Base-by-base conservation (phyloP, 1,140 invertebrate species). In the Lepeophtheirus salmonis region DNA sequence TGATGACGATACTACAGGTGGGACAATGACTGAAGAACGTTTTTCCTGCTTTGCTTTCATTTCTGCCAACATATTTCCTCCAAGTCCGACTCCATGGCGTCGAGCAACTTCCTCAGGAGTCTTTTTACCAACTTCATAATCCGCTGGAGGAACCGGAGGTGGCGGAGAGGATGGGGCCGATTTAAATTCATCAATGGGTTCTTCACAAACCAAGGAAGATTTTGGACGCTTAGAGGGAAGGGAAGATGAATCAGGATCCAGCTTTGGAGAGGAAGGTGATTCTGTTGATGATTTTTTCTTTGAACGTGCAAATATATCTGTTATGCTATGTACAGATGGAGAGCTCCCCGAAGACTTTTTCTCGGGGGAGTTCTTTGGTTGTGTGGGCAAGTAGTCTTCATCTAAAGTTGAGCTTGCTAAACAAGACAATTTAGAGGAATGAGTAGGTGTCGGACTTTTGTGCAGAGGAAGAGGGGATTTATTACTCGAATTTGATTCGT, bases 21-120 rank as follows among this genome's bases (percentile, higher is more conserved):
- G n/a, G 6, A 41, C 30, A 41, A 41, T 6, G 52, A 65, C 41
- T 10, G 69, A 68, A 50, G 68, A 64, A 55, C 73, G 64, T 58
- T 72, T 73, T 62, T 73, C 73, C 62, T 74, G 71, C 21, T 68
- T 63, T 16, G 70, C 71, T 62, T 72, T 73, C 69, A 74, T 73
- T 64, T 74, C 73, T 16, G 72, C 73, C 41, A 74, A 53, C 4
- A 74, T 64, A 52, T 69, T 66, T 22, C 66, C 65, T 12, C 69
- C 66, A 16, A 66, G 56, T 55, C 67, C 61, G 62, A 63, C 57
- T 65, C 67, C 17, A 64, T 64, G 24, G 64, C 62, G 13, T 64
- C 65, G 1, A 57, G 59, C 20, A 59, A 58, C 24, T 49, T 66
- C 54, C 61, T 65, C 17, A 48, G 62, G 61, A 61, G 52, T 61